Conservation (phyloP, 2,888 invertebrate genomes). For the Amblyjoppa proteus region DNA sequence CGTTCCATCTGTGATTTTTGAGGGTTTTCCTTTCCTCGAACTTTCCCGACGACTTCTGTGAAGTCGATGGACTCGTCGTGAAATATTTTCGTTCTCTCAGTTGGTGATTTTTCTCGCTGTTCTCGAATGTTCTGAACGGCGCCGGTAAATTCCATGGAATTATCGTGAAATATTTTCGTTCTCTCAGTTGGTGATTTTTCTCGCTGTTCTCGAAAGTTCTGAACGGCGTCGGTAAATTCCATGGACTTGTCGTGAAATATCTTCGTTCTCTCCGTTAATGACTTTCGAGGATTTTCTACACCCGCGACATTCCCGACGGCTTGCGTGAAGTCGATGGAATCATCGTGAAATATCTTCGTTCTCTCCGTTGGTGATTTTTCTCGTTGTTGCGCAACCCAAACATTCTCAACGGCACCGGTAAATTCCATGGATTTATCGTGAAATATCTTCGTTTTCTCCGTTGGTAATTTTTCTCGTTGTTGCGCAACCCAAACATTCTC, state of each 20-base stretch:
- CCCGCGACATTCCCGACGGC: no score
- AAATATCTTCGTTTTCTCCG: no score
- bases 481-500: no score
- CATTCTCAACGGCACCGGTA: no score
- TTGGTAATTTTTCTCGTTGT: no score
- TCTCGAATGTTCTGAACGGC: no score
- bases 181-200: background rate
- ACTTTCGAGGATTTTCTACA: background rate
- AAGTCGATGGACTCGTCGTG: constrained; percentile 22
- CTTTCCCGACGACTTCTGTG: background rate
- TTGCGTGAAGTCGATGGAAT: background rate
- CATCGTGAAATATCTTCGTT: background rate
- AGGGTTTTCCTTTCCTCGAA: background rate
- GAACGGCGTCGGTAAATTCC: background rate
- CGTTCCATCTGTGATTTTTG: background rate
- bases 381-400: no score
- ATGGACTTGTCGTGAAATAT: background rate
- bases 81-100: constrained; percentile 14
- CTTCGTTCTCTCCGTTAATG: background rate
- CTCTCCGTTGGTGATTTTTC: background rate
- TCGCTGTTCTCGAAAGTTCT: no score
- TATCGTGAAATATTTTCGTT: background rate
- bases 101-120: background rate
- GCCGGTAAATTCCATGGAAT: background rate
- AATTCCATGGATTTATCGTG: no score